A percentile compares a stretch with the other conserved stretches of the same genome.
Conservation (phyloP, 2,888 invertebrate species). For the Mythimna loreyi region DNA sequence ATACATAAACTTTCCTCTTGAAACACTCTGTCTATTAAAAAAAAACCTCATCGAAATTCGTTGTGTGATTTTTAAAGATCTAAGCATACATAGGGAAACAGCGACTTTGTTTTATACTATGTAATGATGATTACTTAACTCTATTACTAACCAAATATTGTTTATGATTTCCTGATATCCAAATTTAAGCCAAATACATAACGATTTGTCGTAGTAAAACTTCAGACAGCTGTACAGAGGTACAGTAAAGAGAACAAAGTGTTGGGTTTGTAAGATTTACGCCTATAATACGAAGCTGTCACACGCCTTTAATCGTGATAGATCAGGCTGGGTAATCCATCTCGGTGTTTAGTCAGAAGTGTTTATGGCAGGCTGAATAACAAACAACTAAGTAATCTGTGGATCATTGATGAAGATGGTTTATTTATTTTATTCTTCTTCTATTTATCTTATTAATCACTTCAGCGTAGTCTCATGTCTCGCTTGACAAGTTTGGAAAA, state of each 20-base stretch:
- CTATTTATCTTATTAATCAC: too few relatives aligned
- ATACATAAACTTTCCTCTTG: too few relatives aligned
- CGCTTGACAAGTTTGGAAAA: too few relatives aligned
- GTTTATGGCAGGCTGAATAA: constrained; percentile 2
- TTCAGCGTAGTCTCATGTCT: too few relatives aligned
- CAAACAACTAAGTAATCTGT: neutral
- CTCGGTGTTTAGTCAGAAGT: constrained; percentile 12
- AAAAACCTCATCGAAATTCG: too few relatives aligned
- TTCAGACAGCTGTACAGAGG: constrained; percentile 6
- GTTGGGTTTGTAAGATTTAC: constrained; percentile 36
- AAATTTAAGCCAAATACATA: constrained; percentile 25
- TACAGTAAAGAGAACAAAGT: constrained; percentile 20
- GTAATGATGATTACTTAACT: too few relatives aligned
- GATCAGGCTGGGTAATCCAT: constrained; percentile 18
- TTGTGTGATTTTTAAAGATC: too few relatives aligned
- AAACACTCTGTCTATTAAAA: too few relatives aligned
- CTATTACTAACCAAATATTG: neutral
- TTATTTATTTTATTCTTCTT: neutral
- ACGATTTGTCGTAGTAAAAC: constrained; percentile 17
- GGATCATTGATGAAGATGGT: neutral
- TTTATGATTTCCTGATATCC: neutral
- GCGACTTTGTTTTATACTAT: too few relatives aligned
- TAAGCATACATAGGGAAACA: too few relatives aligned
- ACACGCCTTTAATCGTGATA: constrained; percentile 31
- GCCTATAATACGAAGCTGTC: constrained; percentile 11